Conservation (phyloP, 1,140 invertebrate species). For the Drosophila ambigua region DNA sequence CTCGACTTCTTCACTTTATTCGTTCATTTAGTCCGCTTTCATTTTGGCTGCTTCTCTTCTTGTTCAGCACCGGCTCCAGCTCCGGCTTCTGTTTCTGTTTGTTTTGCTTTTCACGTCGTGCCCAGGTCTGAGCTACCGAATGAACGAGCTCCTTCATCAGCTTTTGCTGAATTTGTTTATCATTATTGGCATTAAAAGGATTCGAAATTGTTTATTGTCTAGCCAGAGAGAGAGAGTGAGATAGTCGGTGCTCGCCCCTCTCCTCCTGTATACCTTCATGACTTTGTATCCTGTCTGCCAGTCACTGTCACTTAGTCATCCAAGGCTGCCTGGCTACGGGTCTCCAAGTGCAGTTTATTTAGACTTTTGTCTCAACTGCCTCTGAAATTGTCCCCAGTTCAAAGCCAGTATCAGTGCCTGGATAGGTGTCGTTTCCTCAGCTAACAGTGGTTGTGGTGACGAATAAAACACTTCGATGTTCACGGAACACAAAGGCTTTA, state of each 20-base stretch:
- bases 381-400: slow-evolving; percentile 62
- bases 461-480: no score
- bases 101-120: slow-evolving; percentile 67
- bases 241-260: slow-evolving; percentile 15
- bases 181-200: slow-evolving; percentile 82
- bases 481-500: no score
- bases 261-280: slow-evolving; percentile 2
- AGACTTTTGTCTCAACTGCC: slow-evolving; percentile 66
- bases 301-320: slow-evolving; percentile 54
- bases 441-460: slow-evolving; percentile 46
- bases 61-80: slow-evolving; percentile 7
- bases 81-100: slow-evolving; percentile 44
- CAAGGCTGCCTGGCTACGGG: slow-evolving; percentile 50
- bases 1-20: slow-evolving; percentile 68
- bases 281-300: slow-evolving; percentile 52
- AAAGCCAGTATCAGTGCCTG: slow-evolving; percentile 14
- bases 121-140: slow-evolving; percentile 12
- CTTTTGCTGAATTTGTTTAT: slow-evolving; percentile 74
- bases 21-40: slow-evolving; percentile 69
- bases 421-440: slow-evolving; percentile 15
- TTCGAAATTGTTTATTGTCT: slow-evolving; percentile 82
- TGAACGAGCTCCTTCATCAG: slow-evolving; percentile 18
- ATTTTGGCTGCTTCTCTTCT: slow-evolving; percentile 58
- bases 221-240: slow-evolving; percentile 40
- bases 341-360: slow-evolving; percentile 52